Evolutionary conservation across 2,797 vertebrate species (phyloP).

Genomic region (Paguma larvata): DNA sequence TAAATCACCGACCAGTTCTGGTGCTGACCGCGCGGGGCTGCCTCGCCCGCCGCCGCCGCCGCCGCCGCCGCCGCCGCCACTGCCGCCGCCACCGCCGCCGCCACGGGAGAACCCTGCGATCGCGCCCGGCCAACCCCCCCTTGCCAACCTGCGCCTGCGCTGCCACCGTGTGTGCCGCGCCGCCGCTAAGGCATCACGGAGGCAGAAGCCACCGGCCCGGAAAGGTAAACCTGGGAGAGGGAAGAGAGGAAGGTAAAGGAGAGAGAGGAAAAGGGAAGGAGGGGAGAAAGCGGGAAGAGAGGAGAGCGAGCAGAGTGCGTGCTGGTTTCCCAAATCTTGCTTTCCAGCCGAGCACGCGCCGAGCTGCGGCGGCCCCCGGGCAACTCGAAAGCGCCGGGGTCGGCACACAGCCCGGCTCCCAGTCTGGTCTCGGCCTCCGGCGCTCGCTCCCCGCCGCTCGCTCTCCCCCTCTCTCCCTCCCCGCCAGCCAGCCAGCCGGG

Average conservation of each 20-base stretch:
- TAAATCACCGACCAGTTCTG: slow-evolving; percentile 97
- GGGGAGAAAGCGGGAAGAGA: not conserved
- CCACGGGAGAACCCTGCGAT: slow-evolving; percentile 87
- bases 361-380: slow-evolving; percentile 61
- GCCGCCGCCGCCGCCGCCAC: slow-evolving; percentile 86
- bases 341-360: slow-evolving; percentile 53
- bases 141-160: slow-evolving; percentile 62
- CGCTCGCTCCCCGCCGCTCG: slow-evolving; percentile 48
- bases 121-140: slow-evolving; percentile 68
- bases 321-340: slow-evolving; percentile 47
- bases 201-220: not conserved
- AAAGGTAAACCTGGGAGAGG: slow-evolving; percentile 50
- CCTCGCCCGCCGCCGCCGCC: slow-evolving; percentile 87
- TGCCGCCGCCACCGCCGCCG: slow-evolving; percentile 85
- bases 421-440: slow-evolving; percentile 65
- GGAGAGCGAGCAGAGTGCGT: not conserved
- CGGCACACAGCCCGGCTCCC: slow-evolving; percentile 42
- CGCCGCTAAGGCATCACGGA: not conserved
- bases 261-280: not conserved
- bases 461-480: slow-evolving; percentile 63
- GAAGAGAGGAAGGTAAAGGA: not conserved
- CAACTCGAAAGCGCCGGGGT: slow-evolving; percentile 70
- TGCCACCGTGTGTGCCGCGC: not conserved
- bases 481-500: slow-evolving; percentile 61
- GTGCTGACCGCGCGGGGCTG: slow-evolving; percentile 82